Conservation (phyloP, 1,140 invertebrate genomes). For the Papilio dardanus region DNA sequence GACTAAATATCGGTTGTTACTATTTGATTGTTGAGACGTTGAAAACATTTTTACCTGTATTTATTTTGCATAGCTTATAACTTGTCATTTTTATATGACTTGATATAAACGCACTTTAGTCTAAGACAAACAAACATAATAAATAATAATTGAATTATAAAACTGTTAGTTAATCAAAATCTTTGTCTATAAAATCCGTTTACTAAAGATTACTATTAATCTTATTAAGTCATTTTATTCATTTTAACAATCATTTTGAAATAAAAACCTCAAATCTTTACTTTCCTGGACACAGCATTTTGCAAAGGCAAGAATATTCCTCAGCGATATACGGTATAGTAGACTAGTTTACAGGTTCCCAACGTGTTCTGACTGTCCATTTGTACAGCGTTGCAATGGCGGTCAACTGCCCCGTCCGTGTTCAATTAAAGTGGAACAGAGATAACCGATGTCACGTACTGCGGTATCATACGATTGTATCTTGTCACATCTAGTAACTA, state of each 20-base stretch:
- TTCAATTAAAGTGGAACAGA: slow-evolving; percentile 55
- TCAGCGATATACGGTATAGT: slow-evolving; percentile 5
- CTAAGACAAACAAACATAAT: too few relatives aligned
- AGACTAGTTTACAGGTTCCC: slow-evolving; percentile 11
- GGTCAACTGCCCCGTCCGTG: slow-evolving; percentile 50
- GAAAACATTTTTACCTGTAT: neutral
- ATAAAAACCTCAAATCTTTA: too few relatives aligned
- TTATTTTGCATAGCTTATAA: too few relatives aligned
- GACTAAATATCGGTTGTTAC: slow-evolving; percentile 4
- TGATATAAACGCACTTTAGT: too few relatives aligned
- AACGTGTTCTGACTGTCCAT: slow-evolving; percentile 29
- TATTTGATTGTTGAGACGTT: slow-evolving; percentile 1
- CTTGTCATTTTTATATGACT: too few relatives aligned
- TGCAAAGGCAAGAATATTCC: slow-evolving; percentile 25
- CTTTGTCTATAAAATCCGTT: too few relatives aligned
- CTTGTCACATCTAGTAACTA: slow-evolving; percentile 46
- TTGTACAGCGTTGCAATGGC: slow-evolving; percentile 37
- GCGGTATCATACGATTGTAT: slow-evolving; percentile 48
- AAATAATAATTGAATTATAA: too few relatives aligned
- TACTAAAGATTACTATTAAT: too few relatives aligned
- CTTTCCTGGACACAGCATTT: neutral
- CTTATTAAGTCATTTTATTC: too few relatives aligned
- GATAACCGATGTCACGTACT: slow-evolving; percentile 56
- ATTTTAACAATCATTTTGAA: too few relatives aligned
- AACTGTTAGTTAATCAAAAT: too few relatives aligned